Evolutionary conservation across 64 coral and sea anemone genomes (phyloP), one percentile per base, ranked within the genome.

Genomic region (Exaiptasia diaphana): DNA sequence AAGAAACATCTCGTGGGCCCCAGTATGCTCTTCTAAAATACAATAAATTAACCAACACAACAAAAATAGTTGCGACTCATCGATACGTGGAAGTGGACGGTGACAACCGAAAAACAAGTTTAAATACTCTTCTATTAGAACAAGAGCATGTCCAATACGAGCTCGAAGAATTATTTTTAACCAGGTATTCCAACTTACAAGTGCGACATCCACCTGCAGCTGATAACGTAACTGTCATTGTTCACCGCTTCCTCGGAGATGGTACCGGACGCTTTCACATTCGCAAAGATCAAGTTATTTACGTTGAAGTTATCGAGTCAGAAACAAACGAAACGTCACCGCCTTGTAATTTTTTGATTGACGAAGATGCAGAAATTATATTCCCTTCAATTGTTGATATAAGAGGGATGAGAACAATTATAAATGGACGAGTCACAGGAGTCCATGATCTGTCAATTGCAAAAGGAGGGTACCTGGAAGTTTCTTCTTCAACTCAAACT

Each of bases 21-120:
- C 93, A 97, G 17, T 97, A 97, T 78, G 93, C 93, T 1, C 82
- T 91, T 54, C 45, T 97, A 18, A 97, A 97, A 39, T 97, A 97
- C 11, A 79, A 91, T 46, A 91, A 71, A 38, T 64, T 44, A 28
- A 88, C 83, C 5, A 97, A 97, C 67, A 91, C 15, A 53, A 91
- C 88, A 32, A 76, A 57, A 12, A 79, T 79, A 35, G 76, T 78
- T 9, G 89, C 83, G 38, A 97, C 80, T 25, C 88, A 97, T 34
- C 76, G 65, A 15, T 97, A 91, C 39, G 52, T 97, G 58, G 71
- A 97, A 88, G 45, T 91, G 68, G 88, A 97, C 22, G 88, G 79
- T 53, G 50, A 91, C 28, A 87, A 97, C 39, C 72, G 83, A 1
- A 91, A 97, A 67, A 87, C 93, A 0, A 52, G 77, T 40, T 80